phyloP scores from a whole-genome alignment of 1,140 invertebrate species.

The Drosophila repleta region DNA sequence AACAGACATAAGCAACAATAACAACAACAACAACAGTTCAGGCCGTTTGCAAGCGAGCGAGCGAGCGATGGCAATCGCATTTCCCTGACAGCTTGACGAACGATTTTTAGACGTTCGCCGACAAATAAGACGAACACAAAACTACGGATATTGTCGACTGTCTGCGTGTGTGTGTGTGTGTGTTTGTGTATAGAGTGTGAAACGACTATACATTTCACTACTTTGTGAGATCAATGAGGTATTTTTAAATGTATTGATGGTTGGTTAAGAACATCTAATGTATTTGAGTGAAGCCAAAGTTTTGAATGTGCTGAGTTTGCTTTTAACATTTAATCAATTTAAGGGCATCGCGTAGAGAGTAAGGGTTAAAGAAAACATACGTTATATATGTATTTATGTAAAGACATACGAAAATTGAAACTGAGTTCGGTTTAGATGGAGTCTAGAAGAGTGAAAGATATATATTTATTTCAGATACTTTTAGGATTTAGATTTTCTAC shows the following conservation, averaged over 20 bases:
- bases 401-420: no score
- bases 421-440: no score
- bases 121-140: constrained; percentile 38
- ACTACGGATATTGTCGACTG: constrained; percentile 22
- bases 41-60: not conserved
- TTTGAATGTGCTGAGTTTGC: no score
- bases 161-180: not conserved
- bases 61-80: constrained; percentile 38
- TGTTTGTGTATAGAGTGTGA: constrained; percentile 4
- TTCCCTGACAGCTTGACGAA: constrained; percentile 48
- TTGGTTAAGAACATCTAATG: not conserved
- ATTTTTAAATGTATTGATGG: constrained; percentile 9
- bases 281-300: not conserved
- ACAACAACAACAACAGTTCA: constrained; percentile 15
- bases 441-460: no score
- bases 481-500: no score
- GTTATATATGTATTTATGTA: not conserved
- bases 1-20: not conserved
- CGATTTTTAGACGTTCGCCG: constrained; percentile 39
- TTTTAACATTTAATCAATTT: no score
- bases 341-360: no score
- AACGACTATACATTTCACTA: constrained; percentile 6
- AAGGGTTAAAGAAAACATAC: no score
- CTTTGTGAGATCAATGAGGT: constrained; percentile 38
- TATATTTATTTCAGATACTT: no score